Evolutionary conservation across 1,140 invertebrate genomes (phyloP).

Genomic region (Anoplolepis gracilipes): DNA sequence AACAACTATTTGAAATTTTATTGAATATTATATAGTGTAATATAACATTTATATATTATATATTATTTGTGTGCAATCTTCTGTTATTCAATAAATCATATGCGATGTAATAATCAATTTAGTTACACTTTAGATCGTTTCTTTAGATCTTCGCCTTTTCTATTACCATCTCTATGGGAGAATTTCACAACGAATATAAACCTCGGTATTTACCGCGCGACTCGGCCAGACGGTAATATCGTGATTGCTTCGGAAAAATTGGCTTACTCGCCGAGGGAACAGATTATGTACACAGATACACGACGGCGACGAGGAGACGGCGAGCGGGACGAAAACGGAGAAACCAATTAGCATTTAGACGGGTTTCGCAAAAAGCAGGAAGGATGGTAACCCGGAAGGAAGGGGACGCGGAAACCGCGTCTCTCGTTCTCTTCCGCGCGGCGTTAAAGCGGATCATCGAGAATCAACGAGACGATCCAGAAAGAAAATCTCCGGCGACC

Average conservation of each 20-base stretch:
- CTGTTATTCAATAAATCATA: background rate
- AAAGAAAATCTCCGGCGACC: conserved; percentile 26
- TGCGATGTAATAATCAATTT: background rate
- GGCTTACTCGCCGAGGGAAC: conserved; percentile 46
- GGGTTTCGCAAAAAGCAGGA: conserved; percentile 55
- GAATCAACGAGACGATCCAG: conserved; percentile 42
- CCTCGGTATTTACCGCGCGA: conserved; percentile 1
- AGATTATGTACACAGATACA: conserved; percentile 57
- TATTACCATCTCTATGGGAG: background rate
- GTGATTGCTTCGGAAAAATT: conserved; percentile 58
- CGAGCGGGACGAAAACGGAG: conserved; percentile 34
- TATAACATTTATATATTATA: too few relatives aligned
- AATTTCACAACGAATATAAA: background rate
- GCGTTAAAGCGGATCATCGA: conserved; percentile 64
- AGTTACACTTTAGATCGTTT: background rate
- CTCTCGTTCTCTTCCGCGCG: conserved; percentile 17
- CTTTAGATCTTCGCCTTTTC: background rate
- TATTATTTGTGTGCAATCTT: too few relatives aligned
- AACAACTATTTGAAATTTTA: background rate
- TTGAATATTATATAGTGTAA: background rate
- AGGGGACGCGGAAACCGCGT: conserved; percentile 6
- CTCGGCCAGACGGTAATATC: conserved; percentile 42
- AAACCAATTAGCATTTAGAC: conserved; percentile 73
- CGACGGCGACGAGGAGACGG: background rate
- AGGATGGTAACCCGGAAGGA: conserved; percentile 24